Conservation (phyloP, 2,113 vertebrate genomes). For the Nerophis ophidion region DNA sequence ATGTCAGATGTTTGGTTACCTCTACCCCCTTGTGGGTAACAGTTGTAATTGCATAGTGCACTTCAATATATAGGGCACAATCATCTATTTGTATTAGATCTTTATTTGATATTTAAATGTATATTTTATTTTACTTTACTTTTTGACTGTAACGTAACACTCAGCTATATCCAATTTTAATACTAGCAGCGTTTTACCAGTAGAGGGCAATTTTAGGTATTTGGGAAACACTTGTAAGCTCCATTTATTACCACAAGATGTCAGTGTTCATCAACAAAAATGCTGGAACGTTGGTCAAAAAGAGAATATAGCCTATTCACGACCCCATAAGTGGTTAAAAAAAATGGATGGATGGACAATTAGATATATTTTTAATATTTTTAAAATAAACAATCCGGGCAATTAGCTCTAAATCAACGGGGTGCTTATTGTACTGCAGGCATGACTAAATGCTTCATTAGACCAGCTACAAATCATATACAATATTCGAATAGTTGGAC, state of each 20-base stretch:
- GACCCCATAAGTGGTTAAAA: too few species aligned
- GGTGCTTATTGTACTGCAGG: conserved; percentile 12
- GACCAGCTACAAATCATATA: not conserved
- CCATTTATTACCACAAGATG: conserved; percentile 45
- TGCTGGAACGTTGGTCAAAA: not conserved
- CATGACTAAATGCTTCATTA: not conserved
- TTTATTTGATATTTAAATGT: too few species aligned
- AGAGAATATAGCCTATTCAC: too few species aligned
- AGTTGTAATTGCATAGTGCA: not conserved
- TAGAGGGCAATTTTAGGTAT: not conserved
- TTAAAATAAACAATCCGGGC: not conserved
- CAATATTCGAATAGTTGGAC: conserved; percentile 7
- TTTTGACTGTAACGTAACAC: too few species aligned
- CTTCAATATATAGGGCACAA: too few species aligned
- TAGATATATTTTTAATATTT: too few species aligned
- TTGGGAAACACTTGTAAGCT: not conserved
- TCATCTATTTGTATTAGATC: too few species aligned
- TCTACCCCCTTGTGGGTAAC: conserved; percentile 47
- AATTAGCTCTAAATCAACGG: not conserved
- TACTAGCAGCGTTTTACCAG: not conserved
- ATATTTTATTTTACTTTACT: too few species aligned
- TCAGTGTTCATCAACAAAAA: conserved; percentile 40
- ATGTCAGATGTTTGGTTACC: conserved; percentile 29
- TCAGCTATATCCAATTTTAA: too few species aligned
- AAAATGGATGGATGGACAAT: too few species aligned